These are phyloP conservation scores for Aphelenchoides fujianensis DNA, from an alignment of 1,140 invertebrate genomes.

Conservation along the genomic window DNA sequence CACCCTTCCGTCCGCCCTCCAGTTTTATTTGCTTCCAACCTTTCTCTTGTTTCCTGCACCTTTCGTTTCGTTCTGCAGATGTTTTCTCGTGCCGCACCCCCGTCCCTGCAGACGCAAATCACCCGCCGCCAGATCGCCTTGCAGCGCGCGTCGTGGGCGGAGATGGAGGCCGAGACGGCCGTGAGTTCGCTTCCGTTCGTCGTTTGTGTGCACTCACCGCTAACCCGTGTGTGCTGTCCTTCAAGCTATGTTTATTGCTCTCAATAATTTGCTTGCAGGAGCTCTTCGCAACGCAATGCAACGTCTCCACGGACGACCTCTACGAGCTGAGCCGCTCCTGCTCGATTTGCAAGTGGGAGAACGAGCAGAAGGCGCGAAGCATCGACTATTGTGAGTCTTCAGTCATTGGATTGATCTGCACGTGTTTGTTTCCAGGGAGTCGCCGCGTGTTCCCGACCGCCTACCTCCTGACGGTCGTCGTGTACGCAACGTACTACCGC, in stretches of 20 bases:
- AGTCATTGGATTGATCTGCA: background rate
- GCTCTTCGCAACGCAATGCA: slow-evolving; percentile 23
- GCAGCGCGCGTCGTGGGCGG: slow-evolving; percentile 15
- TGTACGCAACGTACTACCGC: too few species aligned
- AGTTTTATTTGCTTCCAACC: background rate
- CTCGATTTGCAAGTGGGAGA: slow-evolving; percentile 20
- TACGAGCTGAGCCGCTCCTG: slow-evolving; percentile 16
- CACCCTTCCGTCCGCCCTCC: background rate
- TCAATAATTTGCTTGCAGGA: background rate
- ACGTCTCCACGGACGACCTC: slow-evolving; percentile 23
- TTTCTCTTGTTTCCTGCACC: slow-evolving; percentile 3
- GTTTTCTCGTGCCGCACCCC: slow-evolving; percentile 15
- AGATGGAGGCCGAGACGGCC: slow-evolving; percentile 26
- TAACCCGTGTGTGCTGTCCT: slow-evolving; percentile 8
- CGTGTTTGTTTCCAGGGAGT: too few species aligned
- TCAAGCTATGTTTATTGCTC: too few species aligned
- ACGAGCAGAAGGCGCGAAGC: slow-evolving; percentile 29
- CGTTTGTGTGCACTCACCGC: too few species aligned
- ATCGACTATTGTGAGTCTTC: slow-evolving; percentile 34
- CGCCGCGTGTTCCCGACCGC: too few species aligned
- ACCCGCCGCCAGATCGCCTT: background rate
- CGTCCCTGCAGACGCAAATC: background rate
- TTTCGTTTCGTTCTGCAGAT: slow-evolving; percentile 9
- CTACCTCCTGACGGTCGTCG: too few species aligned
- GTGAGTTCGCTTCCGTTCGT: slow-evolving; percentile 19